Evolutionary conservation across 2,888 invertebrate genomes (phyloP), one percentile per base, ranked within the genome.

Genomic region (Eupithecia dodoneata): DNA sequence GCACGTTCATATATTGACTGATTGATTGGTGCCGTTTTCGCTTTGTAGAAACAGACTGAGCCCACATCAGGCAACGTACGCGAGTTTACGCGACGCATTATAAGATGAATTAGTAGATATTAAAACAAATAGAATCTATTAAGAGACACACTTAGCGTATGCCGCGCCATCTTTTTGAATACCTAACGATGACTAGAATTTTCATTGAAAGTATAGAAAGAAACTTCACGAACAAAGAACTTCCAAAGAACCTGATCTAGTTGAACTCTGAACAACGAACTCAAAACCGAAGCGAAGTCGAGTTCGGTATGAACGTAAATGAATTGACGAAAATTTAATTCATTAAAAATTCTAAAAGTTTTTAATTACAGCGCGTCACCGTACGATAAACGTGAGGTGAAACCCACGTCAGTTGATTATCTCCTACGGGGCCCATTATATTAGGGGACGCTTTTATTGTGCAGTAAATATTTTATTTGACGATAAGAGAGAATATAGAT

Each of bases 391-490:
- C 72, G 76, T 79, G 81, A 83, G 67, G 79, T 72, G 69, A 76
- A 81, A 80, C 79, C 83, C 82, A 83, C 85, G 83, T 87, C 85
- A 83, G 85, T 88, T 87, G 87, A 91, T 88, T 94, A 93, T 93
- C 90, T 85, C 83, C 87, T 91, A 93, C 92, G 93, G 90, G 15
- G 90, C 91, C 90, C 92, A 91, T 93, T 93, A 92, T 93, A 91
- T 88, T 85, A 88, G 77, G 87, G 86, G 89, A 90, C 88, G 91
- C 89, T 87, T 94, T 94, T 94, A 94, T 93, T 91, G 90, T 92
- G 92, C 90, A 92, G 92, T 94, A 93, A 94, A 95, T 94, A 94
- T 93, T 94, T 93, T 92, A 94, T 92, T 88, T 86, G 84, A 83
- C 85, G 94, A 94, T 94, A 94, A 92, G 89, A 89, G 86, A 87